Percentiles rank a stretch among this genome's conserved stretches.
phyloP scores from a whole-genome alignment of 2,113 vertebrate species.

The Ifrita kowaldi region DNA sequence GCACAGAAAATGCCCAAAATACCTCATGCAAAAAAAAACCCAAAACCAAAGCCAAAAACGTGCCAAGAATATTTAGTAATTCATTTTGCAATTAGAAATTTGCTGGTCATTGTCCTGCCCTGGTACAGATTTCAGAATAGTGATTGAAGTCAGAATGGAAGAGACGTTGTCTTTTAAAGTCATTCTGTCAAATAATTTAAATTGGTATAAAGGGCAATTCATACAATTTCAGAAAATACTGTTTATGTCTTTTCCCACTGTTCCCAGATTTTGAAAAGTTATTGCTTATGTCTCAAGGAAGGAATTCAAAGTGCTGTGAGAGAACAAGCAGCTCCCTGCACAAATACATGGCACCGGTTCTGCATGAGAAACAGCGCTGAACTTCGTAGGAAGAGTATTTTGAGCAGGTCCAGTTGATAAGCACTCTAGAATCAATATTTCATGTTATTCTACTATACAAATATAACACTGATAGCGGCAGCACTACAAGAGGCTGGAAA shows the following conservation, averaged over 20 bases:
- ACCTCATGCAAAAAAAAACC: not conserved
- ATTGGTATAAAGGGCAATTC: not conserved
- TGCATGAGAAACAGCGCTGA: constrained; percentile 5
- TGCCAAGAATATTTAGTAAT: not conserved
- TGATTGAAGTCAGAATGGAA: not conserved
- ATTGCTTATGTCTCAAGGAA: not conserved
- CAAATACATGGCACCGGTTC: not conserved
- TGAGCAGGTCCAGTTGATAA: constrained; percentile 19
- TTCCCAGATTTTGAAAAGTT: not conserved
- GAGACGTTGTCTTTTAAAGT: not conserved
- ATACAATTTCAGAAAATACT: not conserved
- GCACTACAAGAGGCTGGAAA: not conserved
- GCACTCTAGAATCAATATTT: constrained; percentile 39
- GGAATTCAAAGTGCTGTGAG: not conserved
- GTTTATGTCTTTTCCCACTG: not conserved
- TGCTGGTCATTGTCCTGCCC: not conserved
- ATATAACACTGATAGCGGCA: constrained; percentile 14
- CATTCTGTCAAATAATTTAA: not conserved
- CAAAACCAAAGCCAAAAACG: not conserved
- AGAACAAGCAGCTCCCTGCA: not conserved
- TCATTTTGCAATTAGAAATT: not conserved
- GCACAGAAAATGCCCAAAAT: not conserved
- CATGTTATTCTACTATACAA: constrained; percentile 35
- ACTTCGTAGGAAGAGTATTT: constrained; percentile 6
- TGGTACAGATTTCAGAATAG: not conserved